Percentiles rank a stretch among this genome's conserved stretches.
These are phyloP conservation scores for Listronotus bonariensis DNA, from an alignment of 1,140 invertebrate genomes.

Conservation along the genomic window DNA sequence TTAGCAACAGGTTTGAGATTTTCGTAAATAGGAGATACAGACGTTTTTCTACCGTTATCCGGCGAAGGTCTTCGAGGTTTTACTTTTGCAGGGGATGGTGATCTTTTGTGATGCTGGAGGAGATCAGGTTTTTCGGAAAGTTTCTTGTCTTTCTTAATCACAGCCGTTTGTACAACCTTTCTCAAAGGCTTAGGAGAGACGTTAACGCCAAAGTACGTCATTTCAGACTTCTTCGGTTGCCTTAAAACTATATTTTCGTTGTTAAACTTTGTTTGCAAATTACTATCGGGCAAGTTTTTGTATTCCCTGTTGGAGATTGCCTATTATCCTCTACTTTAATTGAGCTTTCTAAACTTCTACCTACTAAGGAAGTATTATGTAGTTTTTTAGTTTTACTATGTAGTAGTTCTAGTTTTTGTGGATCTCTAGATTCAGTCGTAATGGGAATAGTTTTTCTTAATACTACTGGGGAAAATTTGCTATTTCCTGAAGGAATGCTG, in stretches of 20 bases:
- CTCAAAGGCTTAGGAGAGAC: constrained; percentile 37
- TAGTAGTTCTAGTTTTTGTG: constrained; percentile 9
- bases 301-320: constrained; percentile 31
- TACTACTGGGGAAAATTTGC: constrained; percentile 45
- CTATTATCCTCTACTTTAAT: background rate
- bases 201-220: constrained; percentile 52
- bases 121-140: constrained; percentile 48
- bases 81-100: constrained; percentile 25
- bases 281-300: constrained; percentile 34
- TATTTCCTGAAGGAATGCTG: constrained; percentile 27
- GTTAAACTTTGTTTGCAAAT: constrained; percentile 31
- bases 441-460: constrained; percentile 39
- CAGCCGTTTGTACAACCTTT: constrained; percentile 34
- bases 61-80: constrained; percentile 28
- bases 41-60: constrained; percentile 7
- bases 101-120: constrained; percentile 43
- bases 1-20: constrained; percentile 43
- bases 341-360: constrained; percentile 19
- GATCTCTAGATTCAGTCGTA: constrained; percentile 13
- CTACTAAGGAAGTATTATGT: constrained; percentile 50
- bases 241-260: constrained; percentile 47
- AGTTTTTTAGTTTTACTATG: constrained; percentile 35
- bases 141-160: constrained; percentile 39
- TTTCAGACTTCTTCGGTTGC: constrained; percentile 53
- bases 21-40: constrained; percentile 48